Percentiles rank a stretch among this genome's conserved stretches.
phyloP scores from a whole-genome alignment of 2,797 vertebrate species.

The Apodemus agrarius region DNA sequence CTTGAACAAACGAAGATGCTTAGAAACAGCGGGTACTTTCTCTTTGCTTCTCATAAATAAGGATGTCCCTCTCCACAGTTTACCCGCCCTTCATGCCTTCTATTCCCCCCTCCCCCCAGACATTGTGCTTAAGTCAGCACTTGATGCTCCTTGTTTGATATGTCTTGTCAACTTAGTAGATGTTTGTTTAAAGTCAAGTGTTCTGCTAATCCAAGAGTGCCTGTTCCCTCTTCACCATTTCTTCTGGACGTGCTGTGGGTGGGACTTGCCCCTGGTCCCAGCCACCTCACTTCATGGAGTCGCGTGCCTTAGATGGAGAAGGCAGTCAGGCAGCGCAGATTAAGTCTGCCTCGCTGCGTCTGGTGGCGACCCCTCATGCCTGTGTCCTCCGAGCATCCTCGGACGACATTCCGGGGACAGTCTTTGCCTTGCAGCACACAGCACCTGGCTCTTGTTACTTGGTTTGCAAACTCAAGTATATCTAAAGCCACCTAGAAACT shows the following conservation, averaged over 20 bases:
- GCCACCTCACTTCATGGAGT: not conserved
- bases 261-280: not conserved
- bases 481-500: not conserved
- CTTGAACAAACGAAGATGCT: not conserved
- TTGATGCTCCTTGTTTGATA: not conserved
- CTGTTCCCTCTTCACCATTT: not conserved
- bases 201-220: not conserved
- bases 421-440: not conserved
- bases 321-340: fast-evolving
- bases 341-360: not conserved
- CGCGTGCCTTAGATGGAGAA: not conserved
- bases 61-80: not conserved
- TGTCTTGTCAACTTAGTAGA: not conserved
- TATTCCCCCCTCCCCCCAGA: not conserved
- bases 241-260: not conserved
- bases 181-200: not conserved
- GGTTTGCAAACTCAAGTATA: not conserved
- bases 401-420: not conserved
- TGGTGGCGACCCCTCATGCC: not conserved
- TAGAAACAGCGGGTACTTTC: not conserved
- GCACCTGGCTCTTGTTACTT: not conserved
- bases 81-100: not conserved
- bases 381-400: not conserved
- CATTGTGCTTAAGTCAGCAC: not conserved
- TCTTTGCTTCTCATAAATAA: not conserved